Evolutionary conservation across 2,797 vertebrate genomes (phyloP).

Genomic region (Thaleichthys pacificus): DNA sequence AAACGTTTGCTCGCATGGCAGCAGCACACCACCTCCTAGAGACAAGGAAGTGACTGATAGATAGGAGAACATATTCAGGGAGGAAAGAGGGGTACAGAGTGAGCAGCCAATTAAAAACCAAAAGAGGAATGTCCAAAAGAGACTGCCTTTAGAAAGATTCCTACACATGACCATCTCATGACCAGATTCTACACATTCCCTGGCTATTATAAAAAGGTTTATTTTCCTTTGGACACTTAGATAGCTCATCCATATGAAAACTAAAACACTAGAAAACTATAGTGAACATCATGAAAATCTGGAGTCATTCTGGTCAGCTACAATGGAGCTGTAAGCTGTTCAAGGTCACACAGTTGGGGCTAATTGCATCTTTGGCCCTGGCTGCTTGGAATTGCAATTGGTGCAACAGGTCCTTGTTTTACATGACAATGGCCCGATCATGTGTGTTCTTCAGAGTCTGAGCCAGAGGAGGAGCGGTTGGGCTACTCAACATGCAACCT

Average conservation of each 20-base stretch:
- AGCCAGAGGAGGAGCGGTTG: not conserved
- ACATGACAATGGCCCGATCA: conserved; percentile 1
- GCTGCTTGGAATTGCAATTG: not conserved
- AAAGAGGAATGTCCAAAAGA: no score
- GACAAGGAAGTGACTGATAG: not conserved
- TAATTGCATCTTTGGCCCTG: conserved; percentile 5
- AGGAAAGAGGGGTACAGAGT: not conserved
- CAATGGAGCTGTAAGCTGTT: not conserved
- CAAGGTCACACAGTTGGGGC: conserved; percentile 15
- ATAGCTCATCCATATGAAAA: conserved; percentile 9
- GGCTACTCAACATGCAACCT: not conserved
- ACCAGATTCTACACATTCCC: no score
- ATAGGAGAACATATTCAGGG: not conserved
- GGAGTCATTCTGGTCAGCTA: not conserved
- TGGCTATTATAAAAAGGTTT: not conserved
- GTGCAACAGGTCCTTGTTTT: not conserved
- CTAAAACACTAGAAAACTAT: no score
- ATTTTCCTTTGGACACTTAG: conserved; percentile 3
- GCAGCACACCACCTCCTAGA: conserved; percentile 12
- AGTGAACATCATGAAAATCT: not conserved
- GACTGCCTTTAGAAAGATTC: no score
- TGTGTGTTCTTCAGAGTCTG: not conserved
- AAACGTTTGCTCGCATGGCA: conserved; percentile 9
- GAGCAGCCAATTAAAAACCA: not conserved
- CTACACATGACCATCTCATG: no score